A percentile compares a stretch with the other conserved stretches of the same genome.
Conservation (phyloP, 2,888 invertebrate genomes). For the Dryadula phaetusa region DNA sequence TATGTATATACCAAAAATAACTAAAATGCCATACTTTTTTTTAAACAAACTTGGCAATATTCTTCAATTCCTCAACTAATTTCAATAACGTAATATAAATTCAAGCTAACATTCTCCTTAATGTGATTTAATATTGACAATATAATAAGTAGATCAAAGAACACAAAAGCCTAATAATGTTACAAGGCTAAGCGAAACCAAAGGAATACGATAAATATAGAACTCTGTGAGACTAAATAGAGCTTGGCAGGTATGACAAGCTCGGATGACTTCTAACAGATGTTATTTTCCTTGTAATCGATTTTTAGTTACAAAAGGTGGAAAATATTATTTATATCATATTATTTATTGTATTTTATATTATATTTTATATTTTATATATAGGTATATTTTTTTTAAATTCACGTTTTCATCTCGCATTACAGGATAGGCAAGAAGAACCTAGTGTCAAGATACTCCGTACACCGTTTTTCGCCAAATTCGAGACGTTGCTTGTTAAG, state of each 20-base stretch:
- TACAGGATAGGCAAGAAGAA: neutral
- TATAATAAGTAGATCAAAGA: neutral
- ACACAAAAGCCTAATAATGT: slow-evolving; percentile 10
- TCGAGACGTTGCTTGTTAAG: no score
- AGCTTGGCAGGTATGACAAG: slow-evolving; percentile 14
- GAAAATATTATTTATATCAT: neutral
- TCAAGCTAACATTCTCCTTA: neutral
- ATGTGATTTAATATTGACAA: neutral
- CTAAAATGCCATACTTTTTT: no score
- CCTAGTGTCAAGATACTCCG: neutral
- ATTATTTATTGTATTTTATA: neutral
- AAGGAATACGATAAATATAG: slow-evolving; percentile 18
- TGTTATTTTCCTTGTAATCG: slow-evolving; percentile 22
- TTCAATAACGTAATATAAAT: no score
- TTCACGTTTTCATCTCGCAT: neutral
- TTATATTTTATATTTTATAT: no score
- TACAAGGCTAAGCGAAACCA: neutral
- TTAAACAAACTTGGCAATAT: no score
- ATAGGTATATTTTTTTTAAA: no score
- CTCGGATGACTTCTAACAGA: slow-evolving; percentile 13
- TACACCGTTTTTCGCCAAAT: no score
- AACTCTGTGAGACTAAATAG: neutral
- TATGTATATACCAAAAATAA: no score
- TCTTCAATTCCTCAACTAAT: no score
- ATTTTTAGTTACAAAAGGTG: neutral